These are phyloP conservation scores for Melanargia galathea DNA, from an alignment of 2,888 invertebrate genomes.

Conservation along the genomic window DNA sequence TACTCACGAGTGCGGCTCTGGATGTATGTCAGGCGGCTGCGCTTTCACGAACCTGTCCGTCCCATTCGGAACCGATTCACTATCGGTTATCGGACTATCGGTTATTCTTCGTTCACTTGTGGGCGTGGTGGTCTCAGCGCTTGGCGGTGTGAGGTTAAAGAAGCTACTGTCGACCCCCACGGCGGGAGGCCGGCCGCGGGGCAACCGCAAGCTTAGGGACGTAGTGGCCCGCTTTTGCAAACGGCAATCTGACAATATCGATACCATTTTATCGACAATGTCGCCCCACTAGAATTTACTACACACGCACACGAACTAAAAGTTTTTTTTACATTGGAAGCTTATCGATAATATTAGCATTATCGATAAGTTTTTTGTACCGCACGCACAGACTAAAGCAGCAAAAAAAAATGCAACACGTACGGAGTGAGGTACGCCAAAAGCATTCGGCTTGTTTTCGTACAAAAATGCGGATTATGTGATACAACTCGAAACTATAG, in stretches of 20 bases:
- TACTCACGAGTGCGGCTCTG: slow-evolving; percentile 81
- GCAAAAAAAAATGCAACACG: neutral
- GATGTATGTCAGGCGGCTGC: slow-evolving; percentile 67
- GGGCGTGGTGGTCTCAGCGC: slow-evolving; percentile 71
- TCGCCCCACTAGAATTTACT: neutral
- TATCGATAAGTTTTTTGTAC: slow-evolving; percentile 3
- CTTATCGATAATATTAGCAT: neutral
- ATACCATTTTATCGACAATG: slow-evolving; percentile 40
- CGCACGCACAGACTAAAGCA: slow-evolving; percentile 1
- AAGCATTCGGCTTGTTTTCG: neutral
- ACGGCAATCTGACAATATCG: slow-evolving; percentile 76
- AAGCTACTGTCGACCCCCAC: slow-evolving; percentile 66
- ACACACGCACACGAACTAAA: neutral
- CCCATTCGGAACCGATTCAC: slow-evolving; percentile 35
- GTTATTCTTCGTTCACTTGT: slow-evolving; percentile 52
- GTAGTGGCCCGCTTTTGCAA: slow-evolving; percentile 74
- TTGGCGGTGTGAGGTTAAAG: slow-evolving; percentile 76
- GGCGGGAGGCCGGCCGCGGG: slow-evolving; percentile 71
- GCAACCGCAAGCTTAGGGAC: slow-evolving; percentile 69
- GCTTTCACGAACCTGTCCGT: slow-evolving; percentile 58
- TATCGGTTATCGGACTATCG: slow-evolving; percentile 37
- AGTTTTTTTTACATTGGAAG: slow-evolving; percentile 3
- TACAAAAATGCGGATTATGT: neutral
- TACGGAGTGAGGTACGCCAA: neutral
- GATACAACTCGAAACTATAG: too few relatives aligned